These are phyloP conservation scores for Germaria angustata DNA, from an alignment of 2,888 invertebrate species.

Conservation along the genomic window DNA sequence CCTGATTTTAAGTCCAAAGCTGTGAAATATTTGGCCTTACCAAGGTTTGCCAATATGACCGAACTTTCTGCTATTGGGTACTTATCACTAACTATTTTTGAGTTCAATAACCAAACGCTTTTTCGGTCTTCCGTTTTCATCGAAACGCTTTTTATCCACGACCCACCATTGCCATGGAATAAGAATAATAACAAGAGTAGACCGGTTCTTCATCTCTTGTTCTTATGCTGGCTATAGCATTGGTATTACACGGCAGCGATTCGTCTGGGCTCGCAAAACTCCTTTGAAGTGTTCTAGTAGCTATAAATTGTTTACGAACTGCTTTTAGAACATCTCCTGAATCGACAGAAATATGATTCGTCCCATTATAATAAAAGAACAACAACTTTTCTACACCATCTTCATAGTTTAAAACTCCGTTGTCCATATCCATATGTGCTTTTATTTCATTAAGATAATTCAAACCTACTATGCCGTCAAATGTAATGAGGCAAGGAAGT, in stretches of 20 bases:
- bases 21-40: constrained; percentile 51
- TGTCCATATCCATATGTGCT: background rate
- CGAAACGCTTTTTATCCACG: constrained; percentile 58
- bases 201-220: constrained; percentile 38
- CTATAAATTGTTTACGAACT: background rate
- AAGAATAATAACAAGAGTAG: constrained; percentile 46
- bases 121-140: too few relatives aligned
- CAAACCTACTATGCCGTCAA: too few relatives aligned
- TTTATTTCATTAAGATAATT: constrained; percentile 1
- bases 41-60: too few relatives aligned
- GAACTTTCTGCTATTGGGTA: too few relatives aligned
- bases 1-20: constrained; percentile 26
- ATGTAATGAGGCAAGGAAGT: too few relatives aligned
- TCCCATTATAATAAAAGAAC: too few relatives aligned
- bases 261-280: constrained; percentile 37
- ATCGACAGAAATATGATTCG: constrained; percentile 8
- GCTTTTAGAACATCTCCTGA: background rate
- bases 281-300: background rate
- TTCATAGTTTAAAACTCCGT: constrained; percentile 11
- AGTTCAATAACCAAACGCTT: constrained; percentile 62
- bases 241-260: constrained; percentile 46
- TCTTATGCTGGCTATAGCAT: constrained; percentile 39
- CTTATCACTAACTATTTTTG: constrained; percentile 61
- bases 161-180: constrained; percentile 39
- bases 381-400: background rate